These are phyloP conservation scores for Nannoperca australis DNA, from an alignment of 2,797 vertebrate species.

Conservation along the genomic window DNA sequence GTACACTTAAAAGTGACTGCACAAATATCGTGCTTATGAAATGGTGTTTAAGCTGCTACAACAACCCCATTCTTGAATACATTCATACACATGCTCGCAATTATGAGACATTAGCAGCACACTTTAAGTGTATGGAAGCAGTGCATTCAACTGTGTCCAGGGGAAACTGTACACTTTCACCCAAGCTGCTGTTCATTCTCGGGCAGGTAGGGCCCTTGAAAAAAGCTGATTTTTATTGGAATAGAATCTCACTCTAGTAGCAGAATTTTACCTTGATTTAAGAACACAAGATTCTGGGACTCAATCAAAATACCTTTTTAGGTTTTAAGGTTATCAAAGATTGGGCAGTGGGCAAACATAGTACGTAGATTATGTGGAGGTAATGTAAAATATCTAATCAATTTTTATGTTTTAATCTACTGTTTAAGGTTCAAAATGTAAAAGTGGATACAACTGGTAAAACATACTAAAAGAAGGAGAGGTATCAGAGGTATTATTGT, in stretches of 20 bases:
- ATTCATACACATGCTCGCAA: conserved; percentile 39
- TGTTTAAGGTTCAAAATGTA: conserved; percentile 4
- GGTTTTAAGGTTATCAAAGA: too few species aligned
- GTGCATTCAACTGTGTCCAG: conserved; percentile 30
- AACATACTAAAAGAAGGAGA: conserved; percentile 12
- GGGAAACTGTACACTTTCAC: conserved; percentile 50
- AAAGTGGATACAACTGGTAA: conserved; percentile 36
- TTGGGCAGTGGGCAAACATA: background rate
- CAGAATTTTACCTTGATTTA: background rate
- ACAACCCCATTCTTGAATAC: conserved; percentile 12
- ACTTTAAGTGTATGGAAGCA: conserved; percentile 33
- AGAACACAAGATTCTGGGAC: background rate
- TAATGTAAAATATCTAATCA: background rate
- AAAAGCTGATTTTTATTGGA: conserved; percentile 2
- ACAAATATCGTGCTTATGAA: conserved; percentile 29
- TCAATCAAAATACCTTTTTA: too few species aligned
- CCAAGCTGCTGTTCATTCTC: conserved; percentile 31
- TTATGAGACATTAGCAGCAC: conserved; percentile 48
- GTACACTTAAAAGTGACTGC: conserved; percentile 24
- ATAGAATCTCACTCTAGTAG: background rate
- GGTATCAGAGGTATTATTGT: conserved; percentile 34
- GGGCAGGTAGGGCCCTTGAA: conserved; percentile 1
- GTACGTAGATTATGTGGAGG: background rate
- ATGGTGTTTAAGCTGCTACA: conserved; percentile 14
- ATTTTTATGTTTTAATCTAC: background rate